Percentiles rank a stretch among this genome's conserved stretches.
Conservation (phyloP, 2,797 vertebrate species). For the Oreochromis mossambicus region DNA sequence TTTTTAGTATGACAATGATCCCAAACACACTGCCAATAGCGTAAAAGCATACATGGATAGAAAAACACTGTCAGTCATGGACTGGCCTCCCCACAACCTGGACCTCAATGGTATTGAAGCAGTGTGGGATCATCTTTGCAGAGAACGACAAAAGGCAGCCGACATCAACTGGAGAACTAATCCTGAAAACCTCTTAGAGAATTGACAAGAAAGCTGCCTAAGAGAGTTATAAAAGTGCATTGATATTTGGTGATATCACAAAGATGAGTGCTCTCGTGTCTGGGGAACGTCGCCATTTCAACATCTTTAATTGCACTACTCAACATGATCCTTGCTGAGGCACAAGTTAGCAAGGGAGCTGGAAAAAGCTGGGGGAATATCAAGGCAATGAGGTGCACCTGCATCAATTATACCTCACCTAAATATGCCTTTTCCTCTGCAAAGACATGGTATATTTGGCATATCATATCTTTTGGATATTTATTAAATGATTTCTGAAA, state of each 20-base stretch:
- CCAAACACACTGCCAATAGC: neutral
- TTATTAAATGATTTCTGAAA: neutral
- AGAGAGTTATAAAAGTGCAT: neutral
- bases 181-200: neutral
- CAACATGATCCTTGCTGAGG: neutral
- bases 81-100: neutral
- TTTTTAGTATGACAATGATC: neutral
- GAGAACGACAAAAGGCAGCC: neutral
- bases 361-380: neutral
- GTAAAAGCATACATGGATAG: neutral
- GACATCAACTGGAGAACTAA: neutral
- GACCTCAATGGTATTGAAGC: neutral
- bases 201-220: neutral
- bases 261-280: neutral
- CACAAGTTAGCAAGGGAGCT: neutral
- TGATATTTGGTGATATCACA: neutral
- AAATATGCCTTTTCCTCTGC: neutral
- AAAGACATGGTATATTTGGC: neutral
- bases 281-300: neutral
- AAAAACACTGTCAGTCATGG: neutral
- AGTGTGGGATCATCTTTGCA: neutral
- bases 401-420: slow-evolving; percentile 12
- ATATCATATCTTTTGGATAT: neutral
- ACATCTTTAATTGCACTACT: neutral
- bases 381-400: slow-evolving; percentile 15